A percentile compares a stretch with the other conserved stretches of the same genome.
Evolutionary conservation across 1,140 invertebrate species (phyloP).

Genomic region (Lucilia cuprina): DNA sequence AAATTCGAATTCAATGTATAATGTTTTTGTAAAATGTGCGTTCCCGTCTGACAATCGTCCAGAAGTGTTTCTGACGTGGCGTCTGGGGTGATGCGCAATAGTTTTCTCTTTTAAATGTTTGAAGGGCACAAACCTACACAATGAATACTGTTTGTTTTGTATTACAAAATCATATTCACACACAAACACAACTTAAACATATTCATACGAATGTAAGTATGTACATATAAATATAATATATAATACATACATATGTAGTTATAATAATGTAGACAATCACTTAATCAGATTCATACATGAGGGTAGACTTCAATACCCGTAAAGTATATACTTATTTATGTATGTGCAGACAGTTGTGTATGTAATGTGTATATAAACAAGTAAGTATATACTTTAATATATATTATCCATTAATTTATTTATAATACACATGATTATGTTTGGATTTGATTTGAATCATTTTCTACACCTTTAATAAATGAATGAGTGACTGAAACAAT

Average conservation of each 20-base stretch:
- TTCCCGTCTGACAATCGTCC: no score
- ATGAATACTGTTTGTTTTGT: neutral
- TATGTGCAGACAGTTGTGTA: neutral
- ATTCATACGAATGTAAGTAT: neutral
- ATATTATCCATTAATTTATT: neutral
- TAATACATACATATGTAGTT: neutral
- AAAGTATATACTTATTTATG: neutral
- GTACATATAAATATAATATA: neutral
- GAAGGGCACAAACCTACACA: no score
- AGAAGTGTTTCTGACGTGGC: no score
- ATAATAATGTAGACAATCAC: constrained; percentile 15
- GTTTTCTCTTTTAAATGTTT: no score
- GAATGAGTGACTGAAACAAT: neutral
- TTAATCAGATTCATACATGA: constrained; percentile 1
- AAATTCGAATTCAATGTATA: no score
- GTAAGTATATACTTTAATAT: neutral
- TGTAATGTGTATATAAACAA: neutral
- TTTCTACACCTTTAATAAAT: neutral
- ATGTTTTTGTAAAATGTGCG: no score
- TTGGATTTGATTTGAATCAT: constrained; percentile 6
- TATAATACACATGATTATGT: neutral
- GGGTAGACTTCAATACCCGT: neutral
- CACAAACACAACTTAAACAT: neutral
- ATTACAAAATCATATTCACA: neutral
- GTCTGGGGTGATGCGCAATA: no score